A percentile compares a stretch with the other conserved stretches of the same genome.
Evolutionary conservation across 2,888 invertebrate genomes (phyloP).

Genomic region (Hyposoter didymator): DNA sequence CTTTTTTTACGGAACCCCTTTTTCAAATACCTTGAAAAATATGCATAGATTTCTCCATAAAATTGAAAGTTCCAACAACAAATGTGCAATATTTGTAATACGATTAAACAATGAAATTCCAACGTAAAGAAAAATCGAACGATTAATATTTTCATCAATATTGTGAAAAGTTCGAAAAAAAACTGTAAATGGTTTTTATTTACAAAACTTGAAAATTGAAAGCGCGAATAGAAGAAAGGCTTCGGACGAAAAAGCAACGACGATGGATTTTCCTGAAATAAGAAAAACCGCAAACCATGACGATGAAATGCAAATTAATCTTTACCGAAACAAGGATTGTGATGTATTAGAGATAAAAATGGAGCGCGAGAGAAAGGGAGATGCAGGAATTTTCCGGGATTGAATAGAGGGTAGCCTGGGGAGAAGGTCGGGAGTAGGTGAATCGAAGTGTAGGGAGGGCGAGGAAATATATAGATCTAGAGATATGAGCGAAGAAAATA

Average conservation of each 20-base stretch:
- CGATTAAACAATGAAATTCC: too few relatives aligned
- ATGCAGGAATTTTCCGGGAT: conserved; percentile 31
- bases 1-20: neutral
- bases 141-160: too few relatives aligned
- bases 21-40: neutral
- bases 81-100: too few relatives aligned
- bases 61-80: neutral
- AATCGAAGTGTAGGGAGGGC: conserved; percentile 28
- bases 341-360: neutral
- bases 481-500: conserved; percentile 2
- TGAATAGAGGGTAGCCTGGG: conserved; percentile 48
- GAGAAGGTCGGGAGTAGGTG: conserved; percentile 45
- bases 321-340: conserved; percentile 23
- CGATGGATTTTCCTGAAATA: neutral
- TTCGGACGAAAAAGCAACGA: neutral
- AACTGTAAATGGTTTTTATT: too few relatives aligned
- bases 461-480: conserved; percentile 20
- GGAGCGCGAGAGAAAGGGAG: conserved; percentile 11
- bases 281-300: neutral
- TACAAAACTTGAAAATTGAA: neutral
- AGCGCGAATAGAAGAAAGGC: neutral
- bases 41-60: neutral
- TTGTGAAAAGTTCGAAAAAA: too few relatives aligned
- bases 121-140: too few relatives aligned
- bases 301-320: conserved; percentile 20